Evolutionary conservation across 1,140 invertebrate genomes (phyloP), one percentile per base, ranked within the genome.

Genomic region (Pseudomyrmex pallidus): DNA sequence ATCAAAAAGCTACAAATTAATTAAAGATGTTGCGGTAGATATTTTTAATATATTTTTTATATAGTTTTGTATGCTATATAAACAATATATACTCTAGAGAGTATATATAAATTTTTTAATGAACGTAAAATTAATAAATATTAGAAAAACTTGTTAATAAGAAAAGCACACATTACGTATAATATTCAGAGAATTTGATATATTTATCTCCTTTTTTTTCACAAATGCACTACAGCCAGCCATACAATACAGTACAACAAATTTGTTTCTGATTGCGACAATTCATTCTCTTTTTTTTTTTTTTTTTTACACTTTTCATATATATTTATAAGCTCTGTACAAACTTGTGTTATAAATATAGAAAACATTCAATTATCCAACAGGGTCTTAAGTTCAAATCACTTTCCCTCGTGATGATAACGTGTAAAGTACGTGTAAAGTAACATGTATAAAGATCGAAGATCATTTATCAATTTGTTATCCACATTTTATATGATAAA

Each of bases 281-380:
- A 48, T 20, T 52, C 12, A 17, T 44, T 35, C 35, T 35, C 5
- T 35, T 35, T 35, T 35, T 2, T 54, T 20, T 61, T 35, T 35
- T 35, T 35, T 2, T 54, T 20, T 61, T 59, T 74, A 83, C 70
- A 63, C 54, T 20, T 74, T 54, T 20, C 52, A 50, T 74, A 83
- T 59, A 63, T 62, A 15, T 74, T 63, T 15, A 44, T 68, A 68
- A 78, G 56, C 63, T 35, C 35, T 84, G 72, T 84, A 84, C 52
- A 84, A 84, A 68, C 44, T 68, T 52, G n/a, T 82, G 35, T 68
- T 84, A 84, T 62, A 84, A 84, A 84, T 78, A 78, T 84, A 68
- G 57, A 84, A 83, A 84, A 84, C 22, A 68, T 78, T 68, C 68
- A 54, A 78, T 62, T 68, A 46, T 17, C 2, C 46, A 48, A 84